Evolutionary conservation across 2,888 invertebrate genomes (phyloP), one percentile per base, ranked within the genome.

Genomic region (Dorcus hopei): DNA sequence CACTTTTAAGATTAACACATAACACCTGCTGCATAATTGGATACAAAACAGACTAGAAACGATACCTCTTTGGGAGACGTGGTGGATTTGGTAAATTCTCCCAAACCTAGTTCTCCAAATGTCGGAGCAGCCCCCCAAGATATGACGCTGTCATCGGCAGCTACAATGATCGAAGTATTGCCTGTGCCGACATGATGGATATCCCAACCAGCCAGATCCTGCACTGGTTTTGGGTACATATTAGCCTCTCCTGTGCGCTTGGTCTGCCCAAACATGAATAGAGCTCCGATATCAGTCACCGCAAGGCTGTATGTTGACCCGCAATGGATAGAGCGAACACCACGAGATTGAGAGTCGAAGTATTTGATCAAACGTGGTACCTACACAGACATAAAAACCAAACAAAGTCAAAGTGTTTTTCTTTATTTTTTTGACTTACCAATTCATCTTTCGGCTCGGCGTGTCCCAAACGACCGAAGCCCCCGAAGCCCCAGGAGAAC

Each of bases 401-500:
- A 41, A 41, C 11, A 11, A 41, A 41, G 5, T 41, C 14, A 14
- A 45, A 16, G 9, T 45, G 5, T 26, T 4, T 26, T 4, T 26
- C 3, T 4, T 26, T 26, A 6, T n/a, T n/a, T n/a, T n/a, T n/a
- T n/a, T n/a, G n/a, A 26, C 89, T 90, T 43, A 95, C 91, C 78
- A 91, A 83, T 79, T 97, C 96, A 78, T 97, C 95, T 74, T 92
- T 92, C 59, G 89, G 94, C 72, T 95, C 95, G 6, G 94, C 90
- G 80, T 97, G 96, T 0, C 96, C 97, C 9, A 97, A 81, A 2
- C 97, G 87, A 0, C 96, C 96, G 72, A 96, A 93, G 0, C 96
- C 97, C 9, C 95, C 96, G 77, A 95, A 97, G 16, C 97, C 96
- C 96, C 96, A 97, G 53, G 95, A 93, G 78, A 86, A 97, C 0